phyloP scores from a whole-genome alignment of 1,140 invertebrate species.

The Limonius californicus region DNA sequence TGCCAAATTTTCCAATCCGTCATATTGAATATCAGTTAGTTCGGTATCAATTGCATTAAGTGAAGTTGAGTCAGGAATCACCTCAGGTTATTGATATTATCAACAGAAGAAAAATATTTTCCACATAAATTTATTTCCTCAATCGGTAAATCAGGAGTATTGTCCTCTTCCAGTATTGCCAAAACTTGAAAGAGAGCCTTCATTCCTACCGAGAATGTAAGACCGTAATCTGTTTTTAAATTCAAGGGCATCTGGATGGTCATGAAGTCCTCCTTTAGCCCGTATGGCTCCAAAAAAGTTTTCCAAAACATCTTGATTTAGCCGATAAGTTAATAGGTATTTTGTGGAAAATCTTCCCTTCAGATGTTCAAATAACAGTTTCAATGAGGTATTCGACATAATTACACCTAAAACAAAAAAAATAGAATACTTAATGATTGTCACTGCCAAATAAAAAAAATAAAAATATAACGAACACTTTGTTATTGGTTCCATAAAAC shows the following conservation, averaged over 20 bases:
- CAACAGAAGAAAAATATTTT: not conserved
- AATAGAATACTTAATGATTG: no score
- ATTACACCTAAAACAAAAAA: not conserved
- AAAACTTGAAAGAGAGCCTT: not conserved
- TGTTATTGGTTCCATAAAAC: no score
- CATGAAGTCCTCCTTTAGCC: slow-evolving; percentile 31
- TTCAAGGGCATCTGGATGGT: slow-evolving; percentile 27
- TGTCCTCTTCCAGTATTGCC: not conserved
- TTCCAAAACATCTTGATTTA: slow-evolving; percentile 34
- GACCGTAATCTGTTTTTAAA: slow-evolving; percentile 25
- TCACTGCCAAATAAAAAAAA: no score
- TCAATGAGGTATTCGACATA: slow-evolving; percentile 18
- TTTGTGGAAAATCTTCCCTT: slow-evolving; percentile 16
- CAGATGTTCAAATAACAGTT: slow-evolving; percentile 21
- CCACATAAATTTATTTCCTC: slow-evolving; percentile 10
- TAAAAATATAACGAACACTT: no score
- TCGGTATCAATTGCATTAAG: not conserved
- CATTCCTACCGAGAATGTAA: slow-evolving; percentile 25
- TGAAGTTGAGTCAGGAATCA: no score
- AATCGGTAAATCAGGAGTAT: not conserved
- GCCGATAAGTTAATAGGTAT: slow-evolving; percentile 23
- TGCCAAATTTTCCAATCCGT: slow-evolving; percentile 18
- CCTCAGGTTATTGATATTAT: not conserved
- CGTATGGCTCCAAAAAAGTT: slow-evolving; percentile 26
- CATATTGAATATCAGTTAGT: slow-evolving; percentile 14